These are phyloP conservation scores for Celastrina argiolus DNA, from an alignment of 2,888 invertebrate species.

Conservation along the genomic window DNA sequence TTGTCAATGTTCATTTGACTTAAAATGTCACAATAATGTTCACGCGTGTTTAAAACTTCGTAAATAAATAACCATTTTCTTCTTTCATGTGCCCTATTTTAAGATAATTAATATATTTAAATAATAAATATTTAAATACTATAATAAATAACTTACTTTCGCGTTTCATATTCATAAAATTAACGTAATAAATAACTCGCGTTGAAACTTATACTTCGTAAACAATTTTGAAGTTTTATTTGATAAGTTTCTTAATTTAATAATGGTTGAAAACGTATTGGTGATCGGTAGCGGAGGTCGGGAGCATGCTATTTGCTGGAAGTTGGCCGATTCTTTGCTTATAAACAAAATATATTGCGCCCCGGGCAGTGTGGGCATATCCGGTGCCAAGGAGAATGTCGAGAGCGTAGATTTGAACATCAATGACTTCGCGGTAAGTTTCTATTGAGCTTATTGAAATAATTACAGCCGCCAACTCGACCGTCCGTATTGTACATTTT, in stretches of 20 bases:
- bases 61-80: not conserved
- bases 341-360: conserved; percentile 86
- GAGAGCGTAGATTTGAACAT: conserved; percentile 80
- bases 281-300: conserved; percentile 96
- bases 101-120: not conserved
- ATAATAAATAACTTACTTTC: not conserved
- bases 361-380: conserved; percentile 94
- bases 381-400: conserved; percentile 80
- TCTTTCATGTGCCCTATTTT: not conserved
- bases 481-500: no score
- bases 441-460: not conserved
- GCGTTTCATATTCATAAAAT: not conserved
- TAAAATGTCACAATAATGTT: conserved; percentile 13
- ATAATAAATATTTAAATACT: not conserved
- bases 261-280: conserved; percentile 79
- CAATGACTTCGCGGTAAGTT: conserved; percentile 83
- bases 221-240: conserved; percentile 29
- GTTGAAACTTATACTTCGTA: conserved; percentile 27
- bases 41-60: not conserved
- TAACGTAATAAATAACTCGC: conserved; percentile 27
- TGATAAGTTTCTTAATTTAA: conserved; percentile 27
- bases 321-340: conserved; percentile 87
- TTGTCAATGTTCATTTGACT: conserved; percentile 5
- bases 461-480: no score
- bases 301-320: conserved; percentile 97